Base-by-base conservation (phyloP, 2,113 vertebrate species). In the Campylomormyrus tamandua region DNA sequence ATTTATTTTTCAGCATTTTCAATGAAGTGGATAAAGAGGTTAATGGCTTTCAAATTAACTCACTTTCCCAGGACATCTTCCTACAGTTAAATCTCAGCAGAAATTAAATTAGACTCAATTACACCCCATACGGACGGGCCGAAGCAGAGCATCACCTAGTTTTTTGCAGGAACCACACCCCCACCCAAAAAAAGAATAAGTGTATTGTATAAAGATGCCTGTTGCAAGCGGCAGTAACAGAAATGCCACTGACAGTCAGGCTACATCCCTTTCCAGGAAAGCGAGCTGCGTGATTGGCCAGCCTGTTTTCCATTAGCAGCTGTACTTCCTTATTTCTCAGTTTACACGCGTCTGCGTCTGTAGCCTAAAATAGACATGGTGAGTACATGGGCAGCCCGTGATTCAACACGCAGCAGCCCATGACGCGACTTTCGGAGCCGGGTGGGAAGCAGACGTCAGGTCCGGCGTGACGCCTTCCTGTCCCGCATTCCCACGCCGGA, bases 281-380 rank as follows among this genome's bases (percentile, higher is more conserved):
- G 35, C 35, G 74, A 39, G 15, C 15, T 13, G 31, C 15, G 5
- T 19, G 35, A 80, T 5, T 5, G 17, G 35, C 74, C 15, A 5
- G 74, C 35, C 35, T 46, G 45, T 48, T 95, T 96, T 93, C 94
- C 62, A 92, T 95, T 91, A 94, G 91, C 93, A 92, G 91, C 0
- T 39, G 89, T 89, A 94, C 94, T 95, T 96, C 95, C 94, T 94
- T 91, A 89, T 91, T 91, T 91, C 31, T 80, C 35, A 15, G 80
- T 80, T 90, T 90, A 89, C 90, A 77, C 35, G 58, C 62, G 87
- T 88, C 21, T 87, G 48, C 48, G 42, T 84, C 88, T 91, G 35
- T 90, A 42, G 11, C 89, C 87, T 88, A 90, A 91, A 90, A 91
- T 87, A 91, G 52, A 88, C 21, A 27, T 83, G 42, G 19, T 0